Base-by-base conservation (phyloP, 1,140 invertebrate genomes). In the Danaus melanippus region DNA sequence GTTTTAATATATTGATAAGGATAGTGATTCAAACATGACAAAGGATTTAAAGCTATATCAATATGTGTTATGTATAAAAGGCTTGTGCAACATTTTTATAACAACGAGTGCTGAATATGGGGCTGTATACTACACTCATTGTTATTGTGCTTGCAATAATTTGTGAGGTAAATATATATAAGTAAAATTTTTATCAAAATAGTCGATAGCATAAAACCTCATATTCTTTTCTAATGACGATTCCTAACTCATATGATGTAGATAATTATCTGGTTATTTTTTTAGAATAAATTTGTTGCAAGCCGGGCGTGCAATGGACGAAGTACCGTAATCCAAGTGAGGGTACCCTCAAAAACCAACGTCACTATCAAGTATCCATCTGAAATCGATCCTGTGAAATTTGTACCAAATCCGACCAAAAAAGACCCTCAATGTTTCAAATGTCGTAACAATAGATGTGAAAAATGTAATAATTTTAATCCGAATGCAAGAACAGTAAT, bases 31-130 rank as follows among this genome's bases (percentile, higher is more conserved):
- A 59, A 53, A 41, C 46, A 58, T 58, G 55, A 58, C 56, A 62
- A 60, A 67, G 62, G 58, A 71, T 66, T 61, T 53, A 57, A 56
- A 62, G 51, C 62, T 54, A 47, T 58, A 63, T 62, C 60, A 48
- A 46, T 12, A 46, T 61, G 42, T 43, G 12, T 58, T 53, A 56
- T 51, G 51, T 76, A 80, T 78, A 81, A 64, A 79, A 74, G 60
- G 48, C 56, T 66, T 58, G 59, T 50, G 45, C 32, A 51, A 42
- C 42, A 56, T 60, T 66, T 57, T 65, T 50, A 48, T 45, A 17
- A 51, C 42, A 65, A 53, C 66, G 52, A 59, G 43, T 51, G 56
- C 42, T 12, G 50, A 78, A 62, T 42, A 82, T 82, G 79, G 66
- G 60, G 43, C 60, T 51, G 47, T 49, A 43, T 60, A 47, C 50